phyloP scores from a whole-genome alignment of 1,140 invertebrate species.

The Eubasilissa regina region DNA sequence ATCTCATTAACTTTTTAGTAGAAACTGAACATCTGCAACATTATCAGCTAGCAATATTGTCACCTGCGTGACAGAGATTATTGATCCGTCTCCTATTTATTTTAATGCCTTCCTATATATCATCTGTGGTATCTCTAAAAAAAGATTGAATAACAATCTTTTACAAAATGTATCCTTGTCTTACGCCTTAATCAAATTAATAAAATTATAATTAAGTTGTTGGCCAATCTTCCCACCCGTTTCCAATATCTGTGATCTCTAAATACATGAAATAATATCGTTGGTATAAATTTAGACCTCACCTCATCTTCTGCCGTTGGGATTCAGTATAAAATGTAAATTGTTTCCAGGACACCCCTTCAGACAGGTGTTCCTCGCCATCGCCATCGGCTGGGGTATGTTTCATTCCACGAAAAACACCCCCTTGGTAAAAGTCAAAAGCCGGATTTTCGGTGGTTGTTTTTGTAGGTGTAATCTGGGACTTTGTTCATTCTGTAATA shows the following conservation, averaged over 20 bases:
- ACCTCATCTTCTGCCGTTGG: constrained; percentile 4
- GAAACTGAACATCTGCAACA: too few relatives aligned
- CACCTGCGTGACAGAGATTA: too few relatives aligned
- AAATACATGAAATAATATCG: constrained; percentile 40
- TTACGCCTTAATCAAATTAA: too few relatives aligned
- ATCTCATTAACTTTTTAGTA: too few relatives aligned
- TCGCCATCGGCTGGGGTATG: constrained; percentile 19
- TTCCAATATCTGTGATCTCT: constrained; percentile 36
- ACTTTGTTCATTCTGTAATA: background rate
- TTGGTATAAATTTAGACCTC: constrained; percentile 9
- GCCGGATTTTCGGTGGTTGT: background rate
- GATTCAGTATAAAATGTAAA: constrained; percentile 39
- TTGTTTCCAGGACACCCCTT: constrained; percentile 27
- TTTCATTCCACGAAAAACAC: constrained; percentile 8
- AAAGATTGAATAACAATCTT: too few relatives aligned
- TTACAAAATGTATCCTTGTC: too few relatives aligned
- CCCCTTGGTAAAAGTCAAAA: background rate
- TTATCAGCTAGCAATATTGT: too few relatives aligned
- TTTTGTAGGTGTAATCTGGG: background rate
- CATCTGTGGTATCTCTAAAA: too few relatives aligned
- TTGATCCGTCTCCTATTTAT: too few relatives aligned
- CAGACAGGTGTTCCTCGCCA: constrained; percentile 39
- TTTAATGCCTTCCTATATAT: too few relatives aligned
- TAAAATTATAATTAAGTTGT: too few relatives aligned
- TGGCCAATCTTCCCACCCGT: background rate